Conservation (phyloP, 2,797 vertebrate genomes). For the Trematomus bernacchii region DNA sequence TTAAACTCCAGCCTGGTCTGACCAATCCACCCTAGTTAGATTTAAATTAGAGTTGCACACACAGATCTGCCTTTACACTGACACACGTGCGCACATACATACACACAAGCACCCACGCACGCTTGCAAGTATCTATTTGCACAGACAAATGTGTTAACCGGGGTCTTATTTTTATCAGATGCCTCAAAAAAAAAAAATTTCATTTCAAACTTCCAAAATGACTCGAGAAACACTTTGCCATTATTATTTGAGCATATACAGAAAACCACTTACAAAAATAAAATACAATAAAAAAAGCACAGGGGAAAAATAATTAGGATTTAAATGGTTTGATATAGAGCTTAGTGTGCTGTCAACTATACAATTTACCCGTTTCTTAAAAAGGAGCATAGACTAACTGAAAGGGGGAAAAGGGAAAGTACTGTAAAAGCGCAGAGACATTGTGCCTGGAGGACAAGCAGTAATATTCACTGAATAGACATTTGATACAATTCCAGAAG, state of each 20-base stretch:
- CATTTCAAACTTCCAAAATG: slow-evolving; percentile 62
- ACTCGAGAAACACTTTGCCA: slow-evolving; percentile 59
- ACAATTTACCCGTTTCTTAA: slow-evolving; percentile 87
- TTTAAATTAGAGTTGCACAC: slow-evolving; percentile 58
- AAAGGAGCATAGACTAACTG: slow-evolving; percentile 81
- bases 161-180: slow-evolving; percentile 50
- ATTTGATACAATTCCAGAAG: slow-evolving; percentile 90
- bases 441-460: slow-evolving; percentile 81
- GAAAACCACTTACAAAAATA: slow-evolving; percentile 75
- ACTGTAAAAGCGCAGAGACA: slow-evolving; percentile 67
- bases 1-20: slow-evolving; percentile 59
- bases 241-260: slow-evolving; percentile 75
- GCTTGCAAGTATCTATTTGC: slow-evolving; percentile 56
- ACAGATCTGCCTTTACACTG: slow-evolving; percentile 62
- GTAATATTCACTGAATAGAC: slow-evolving; percentile 82
- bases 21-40: slow-evolving; percentile 51
- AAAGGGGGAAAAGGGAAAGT: slow-evolving; percentile 41
- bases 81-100: slow-evolving; percentile 51
- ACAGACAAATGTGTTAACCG: slow-evolving; percentile 65
- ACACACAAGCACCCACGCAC: slow-evolving; percentile 63
- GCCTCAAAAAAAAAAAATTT: slow-evolving; percentile 19
- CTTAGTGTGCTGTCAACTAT: slow-evolving; percentile 87
- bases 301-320: slow-evolving; percentile 68
- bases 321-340: slow-evolving; percentile 82
- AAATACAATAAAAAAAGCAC: slow-evolving; percentile 64